Evolutionary conservation across 2,113 vertebrate genomes (phyloP).

Genomic region (Nettapus auritus): DNA sequence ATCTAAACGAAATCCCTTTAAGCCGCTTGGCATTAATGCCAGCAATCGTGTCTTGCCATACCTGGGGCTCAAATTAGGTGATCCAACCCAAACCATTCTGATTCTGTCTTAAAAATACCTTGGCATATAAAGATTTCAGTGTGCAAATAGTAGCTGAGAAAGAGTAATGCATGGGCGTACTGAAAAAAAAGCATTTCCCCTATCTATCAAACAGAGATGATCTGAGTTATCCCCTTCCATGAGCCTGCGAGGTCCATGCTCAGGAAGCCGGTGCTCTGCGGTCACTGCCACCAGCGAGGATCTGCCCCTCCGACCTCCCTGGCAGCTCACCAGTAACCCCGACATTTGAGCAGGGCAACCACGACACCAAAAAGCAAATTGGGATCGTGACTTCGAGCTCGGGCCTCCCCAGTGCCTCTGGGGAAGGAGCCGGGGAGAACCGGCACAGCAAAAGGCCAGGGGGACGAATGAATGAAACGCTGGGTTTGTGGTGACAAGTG

Average conservation of each 20-base stretch:
- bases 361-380: fast-evolving
- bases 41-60: not conserved
- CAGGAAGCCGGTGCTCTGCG: not conserved
- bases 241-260: not conserved
- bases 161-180: not conserved
- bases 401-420: not conserved
- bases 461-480: not conserved
- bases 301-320: not conserved
- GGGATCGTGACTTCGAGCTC: not conserved
- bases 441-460: not conserved
- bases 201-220: not conserved
- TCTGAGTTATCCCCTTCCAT: not conserved
- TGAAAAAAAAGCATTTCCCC: not conserved
- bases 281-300: not conserved
- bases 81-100: no score
- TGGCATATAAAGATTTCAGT: not conserved
- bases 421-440: not conserved
- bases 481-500: fast-evolving
- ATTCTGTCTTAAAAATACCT: not conserved
- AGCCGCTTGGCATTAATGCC: not conserved
- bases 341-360: not conserved
- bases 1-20: constrained; percentile 8
- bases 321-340: not conserved
- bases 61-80: no score
- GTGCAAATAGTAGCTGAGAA: fast-evolving